Base-by-base conservation (phyloP, 1,140 invertebrate genomes). In the Drosophila punjabiensis region DNA sequence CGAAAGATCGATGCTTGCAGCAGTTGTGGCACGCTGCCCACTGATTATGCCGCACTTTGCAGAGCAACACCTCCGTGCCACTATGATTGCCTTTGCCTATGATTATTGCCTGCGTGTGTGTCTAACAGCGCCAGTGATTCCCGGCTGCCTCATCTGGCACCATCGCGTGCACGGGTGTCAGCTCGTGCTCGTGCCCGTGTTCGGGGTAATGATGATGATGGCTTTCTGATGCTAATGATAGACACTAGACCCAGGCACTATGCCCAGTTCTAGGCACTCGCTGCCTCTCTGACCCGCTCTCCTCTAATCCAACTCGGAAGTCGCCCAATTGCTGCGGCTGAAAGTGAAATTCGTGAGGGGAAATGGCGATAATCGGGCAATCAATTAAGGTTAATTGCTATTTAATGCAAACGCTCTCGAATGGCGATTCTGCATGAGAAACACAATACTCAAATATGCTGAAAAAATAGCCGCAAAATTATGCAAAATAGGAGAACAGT, bases 201-300 rank as follows among this genome's bases (percentile, higher is more conserved):
- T 79, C 58, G 64, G 53, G 76, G 63, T 89, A 89, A 90, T 89
- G 85, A 89, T 89, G 85, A 89, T 89, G 85, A 89, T 89, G 82
- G 85, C 87, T 86, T 89, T 89, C 79, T 86, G 86, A 89, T 89
- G 86, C 70, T 89, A 90, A 89, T 90, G 85, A 82, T 90, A 90
- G 86, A 77, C 66, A 50, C 68, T 45, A 50, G 39, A 61, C 45
- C 47, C 39, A 55, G 48, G 63, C 56, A 43, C 45, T 50, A 30
- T 28, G 9, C 48, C 48, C 39, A 45, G 71, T 59, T 70, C 52
- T 58, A 65, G 53, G 47, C 50, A 33, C 50, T 53, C n/a, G 28
- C 28, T 52, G 39, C 3, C 7, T 18, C n/a, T 55, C 66, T 56
- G 6, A 53, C 68, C 60, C 53, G 52, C 61, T 68, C 55, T 55